A percentile compares a stretch with the other conserved stretches of the same genome.
These are phyloP conservation scores for Rhea pennata DNA, from an alignment of 2,113 vertebrate species.

Conservation along the genomic window DNA sequence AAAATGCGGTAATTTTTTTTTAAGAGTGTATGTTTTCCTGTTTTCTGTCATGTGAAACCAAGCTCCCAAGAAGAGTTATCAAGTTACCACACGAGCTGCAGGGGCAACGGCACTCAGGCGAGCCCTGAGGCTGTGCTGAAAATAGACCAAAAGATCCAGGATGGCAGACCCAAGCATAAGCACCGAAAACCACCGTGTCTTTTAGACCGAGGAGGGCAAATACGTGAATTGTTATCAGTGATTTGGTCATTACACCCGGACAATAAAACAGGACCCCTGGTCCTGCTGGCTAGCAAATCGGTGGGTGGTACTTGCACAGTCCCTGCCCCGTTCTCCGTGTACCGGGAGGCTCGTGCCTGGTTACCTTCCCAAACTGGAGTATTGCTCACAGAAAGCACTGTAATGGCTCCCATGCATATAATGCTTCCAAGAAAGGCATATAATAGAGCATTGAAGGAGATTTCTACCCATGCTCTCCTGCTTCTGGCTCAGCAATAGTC, in stretches of 20 bases:
- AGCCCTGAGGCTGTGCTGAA: neutral
- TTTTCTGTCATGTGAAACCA: neutral
- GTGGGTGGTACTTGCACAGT: accelerated
- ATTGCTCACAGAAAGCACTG: neutral
- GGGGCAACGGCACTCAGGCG: neutral
- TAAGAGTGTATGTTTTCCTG: neutral
- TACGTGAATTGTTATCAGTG: neutral
- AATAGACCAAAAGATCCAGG: neutral
- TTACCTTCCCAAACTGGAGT: neutral
- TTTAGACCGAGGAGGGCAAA: neutral
- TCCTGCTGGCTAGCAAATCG: neutral
- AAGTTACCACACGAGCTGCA: neutral
- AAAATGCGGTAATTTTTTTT: neutral
- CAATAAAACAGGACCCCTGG: neutral
- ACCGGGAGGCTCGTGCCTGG: neutral
- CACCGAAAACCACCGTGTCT: neutral
- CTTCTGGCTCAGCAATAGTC: neutral
- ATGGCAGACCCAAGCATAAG: neutral
- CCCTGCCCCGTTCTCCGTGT: neutral
- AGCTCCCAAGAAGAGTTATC: neutral
- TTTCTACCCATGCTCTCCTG: neutral
- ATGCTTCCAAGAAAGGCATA: neutral
- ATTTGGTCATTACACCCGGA: neutral
- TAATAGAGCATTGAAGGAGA: neutral
- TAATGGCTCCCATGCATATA: neutral